Conservation (phyloP, 2,797 vertebrate species). For the Ctenopoma kingsleyae region DNA sequence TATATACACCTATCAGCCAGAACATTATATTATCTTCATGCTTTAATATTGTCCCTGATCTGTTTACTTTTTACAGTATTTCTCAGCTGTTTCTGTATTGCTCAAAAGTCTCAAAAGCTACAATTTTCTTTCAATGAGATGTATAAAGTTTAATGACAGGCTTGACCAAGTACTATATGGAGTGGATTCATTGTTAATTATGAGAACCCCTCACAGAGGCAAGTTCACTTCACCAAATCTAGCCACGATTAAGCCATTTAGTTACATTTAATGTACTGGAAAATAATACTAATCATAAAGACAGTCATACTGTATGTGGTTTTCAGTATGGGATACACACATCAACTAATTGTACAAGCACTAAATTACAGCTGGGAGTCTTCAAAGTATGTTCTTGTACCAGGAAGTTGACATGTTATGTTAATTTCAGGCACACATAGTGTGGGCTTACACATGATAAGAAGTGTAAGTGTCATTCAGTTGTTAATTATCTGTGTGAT, state of each 20-base stretch:
- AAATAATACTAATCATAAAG: too few relatives aligned
- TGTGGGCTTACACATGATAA: constrained; percentile 15
- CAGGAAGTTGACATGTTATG: constrained; percentile 5
- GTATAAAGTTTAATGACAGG: constrained; percentile 1
- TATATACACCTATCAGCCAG: too few relatives aligned
- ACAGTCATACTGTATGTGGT: constrained; percentile 1
- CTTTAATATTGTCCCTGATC: too few relatives aligned
- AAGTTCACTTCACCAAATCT: constrained; percentile 11
- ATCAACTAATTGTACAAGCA: not conserved
- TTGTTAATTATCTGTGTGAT: constrained; percentile 11
- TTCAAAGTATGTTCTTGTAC: constrained; percentile 8
- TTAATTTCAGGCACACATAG: not conserved
- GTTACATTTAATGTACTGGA: not conserved
- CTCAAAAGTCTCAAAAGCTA: not conserved
- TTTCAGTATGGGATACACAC: not conserved
- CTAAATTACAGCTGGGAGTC: constrained; percentile 3
- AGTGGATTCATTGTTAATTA: constrained; percentile 53
- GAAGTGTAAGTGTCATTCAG: not conserved
- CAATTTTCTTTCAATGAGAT: not conserved
- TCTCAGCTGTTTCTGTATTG: not conserved
- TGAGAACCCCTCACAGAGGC: constrained; percentile 2
- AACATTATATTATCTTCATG: too few relatives aligned
- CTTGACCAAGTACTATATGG: constrained; percentile 14
- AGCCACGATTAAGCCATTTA: not conserved
- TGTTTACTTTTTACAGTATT: not conserved